Percentiles rank a stretch among this genome's conserved stretches.
phyloP scores from a whole-genome alignment of 2,888 invertebrate genomes.

The Cecidostiba fungosa region DNA sequence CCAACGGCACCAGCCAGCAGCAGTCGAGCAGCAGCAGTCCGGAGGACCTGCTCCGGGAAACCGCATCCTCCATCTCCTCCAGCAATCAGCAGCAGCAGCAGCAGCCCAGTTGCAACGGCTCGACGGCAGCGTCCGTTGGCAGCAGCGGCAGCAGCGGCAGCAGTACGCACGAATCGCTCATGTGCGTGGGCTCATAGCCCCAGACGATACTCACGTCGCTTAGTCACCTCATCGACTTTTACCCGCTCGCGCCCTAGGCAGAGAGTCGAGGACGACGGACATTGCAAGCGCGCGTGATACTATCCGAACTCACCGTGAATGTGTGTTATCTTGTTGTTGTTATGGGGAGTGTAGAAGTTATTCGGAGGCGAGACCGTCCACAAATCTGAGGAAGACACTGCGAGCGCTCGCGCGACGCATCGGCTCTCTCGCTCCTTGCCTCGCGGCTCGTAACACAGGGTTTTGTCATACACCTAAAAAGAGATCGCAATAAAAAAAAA shows the following conservation, averaged over 20 bases:
- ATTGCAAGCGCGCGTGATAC: not conserved
- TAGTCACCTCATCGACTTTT: conserved; percentile 79
- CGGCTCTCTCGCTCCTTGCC: not conserved
- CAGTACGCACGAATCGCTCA: conserved; percentile 78
- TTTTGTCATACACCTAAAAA: not conserved
- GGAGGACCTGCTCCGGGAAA: conserved; percentile 35
- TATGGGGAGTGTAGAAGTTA: not conserved
- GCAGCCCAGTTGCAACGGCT: conserved; percentile 66
- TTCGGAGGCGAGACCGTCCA: conserved; percentile 2
- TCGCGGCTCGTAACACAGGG: not conserved
- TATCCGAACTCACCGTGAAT: conserved; percentile 9
- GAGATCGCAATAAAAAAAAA: conserved; percentile 8
- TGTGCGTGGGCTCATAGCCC: conserved; percentile 80
- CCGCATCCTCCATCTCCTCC: conserved; percentile 59
- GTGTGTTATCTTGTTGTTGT: conserved; percentile 3
- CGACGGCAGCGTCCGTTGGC: conserved; percentile 56
- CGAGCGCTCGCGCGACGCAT: not conserved
- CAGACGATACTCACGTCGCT: conserved; percentile 76
- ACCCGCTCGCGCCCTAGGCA: conserved; percentile 72
- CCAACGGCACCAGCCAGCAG: conserved; percentile 71
- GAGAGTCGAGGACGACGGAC: not conserved
- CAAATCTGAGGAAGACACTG: conserved; percentile 4
- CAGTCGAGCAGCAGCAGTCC: conserved; percentile 64
- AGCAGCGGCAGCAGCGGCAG: conserved; percentile 68
- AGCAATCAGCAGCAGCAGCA: conserved; percentile 64